phyloP scores from a whole-genome alignment of 2,113 vertebrate species.

The Phylloscopus trochilus region DNA sequence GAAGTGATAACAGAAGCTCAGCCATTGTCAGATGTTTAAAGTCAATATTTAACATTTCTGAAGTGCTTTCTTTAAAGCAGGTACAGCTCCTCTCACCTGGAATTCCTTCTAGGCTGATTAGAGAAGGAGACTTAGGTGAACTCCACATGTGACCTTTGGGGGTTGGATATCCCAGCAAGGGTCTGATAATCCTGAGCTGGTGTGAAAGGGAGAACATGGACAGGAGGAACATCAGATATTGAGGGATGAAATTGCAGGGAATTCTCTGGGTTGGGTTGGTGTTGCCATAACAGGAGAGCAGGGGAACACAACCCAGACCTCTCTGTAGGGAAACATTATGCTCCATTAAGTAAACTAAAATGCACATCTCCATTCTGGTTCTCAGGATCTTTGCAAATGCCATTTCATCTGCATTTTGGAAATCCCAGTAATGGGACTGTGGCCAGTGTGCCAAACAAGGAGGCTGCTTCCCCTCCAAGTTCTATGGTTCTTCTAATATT shows the following conservation, averaged over 20 bases:
- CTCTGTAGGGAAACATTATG: not conserved
- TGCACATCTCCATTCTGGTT: not conserved
- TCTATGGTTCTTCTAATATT: not conserved
- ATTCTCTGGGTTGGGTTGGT: not conserved
- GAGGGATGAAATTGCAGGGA: not conserved
- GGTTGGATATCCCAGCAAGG: not conserved
- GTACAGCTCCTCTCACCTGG: not conserved
- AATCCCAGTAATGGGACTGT: not conserved
- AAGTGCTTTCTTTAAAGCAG: not conserved
- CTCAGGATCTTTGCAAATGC: not conserved
- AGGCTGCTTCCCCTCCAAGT: not conserved
- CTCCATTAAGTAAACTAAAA: not conserved
- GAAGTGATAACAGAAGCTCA: not conserved
- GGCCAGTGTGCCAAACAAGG: rapidly evolving
- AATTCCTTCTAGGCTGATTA: not conserved
- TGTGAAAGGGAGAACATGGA: not conserved
- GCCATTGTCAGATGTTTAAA: not conserved
- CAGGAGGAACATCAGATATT: not conserved
- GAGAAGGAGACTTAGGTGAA: not conserved
- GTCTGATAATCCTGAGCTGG: not conserved
- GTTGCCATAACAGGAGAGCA: not conserved
- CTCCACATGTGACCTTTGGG: not conserved
- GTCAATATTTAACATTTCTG: not conserved
- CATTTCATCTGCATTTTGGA: not conserved
- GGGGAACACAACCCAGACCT: not conserved